Conservation (phyloP, 2,888 invertebrate species). For the Eristalis intricaria region DNA sequence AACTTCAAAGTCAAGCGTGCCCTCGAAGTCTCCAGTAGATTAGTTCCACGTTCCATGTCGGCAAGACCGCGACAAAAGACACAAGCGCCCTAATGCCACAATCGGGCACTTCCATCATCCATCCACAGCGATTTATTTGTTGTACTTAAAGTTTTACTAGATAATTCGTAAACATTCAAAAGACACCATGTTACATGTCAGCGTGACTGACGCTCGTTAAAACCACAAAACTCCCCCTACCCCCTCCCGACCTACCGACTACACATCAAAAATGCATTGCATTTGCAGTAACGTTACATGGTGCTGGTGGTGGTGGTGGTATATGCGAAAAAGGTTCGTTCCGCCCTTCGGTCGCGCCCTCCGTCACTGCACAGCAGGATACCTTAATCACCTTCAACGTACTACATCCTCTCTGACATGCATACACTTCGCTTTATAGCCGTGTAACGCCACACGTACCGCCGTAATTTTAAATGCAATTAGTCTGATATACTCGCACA, state of each 20-base stretch:
- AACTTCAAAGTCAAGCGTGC: not conserved
- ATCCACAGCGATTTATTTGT: not conserved
- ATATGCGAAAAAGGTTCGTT: constrained; percentile 1
- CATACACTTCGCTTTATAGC: not conserved
- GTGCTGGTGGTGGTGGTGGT: not conserved
- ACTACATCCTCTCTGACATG: not conserved
- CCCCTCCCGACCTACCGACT: not conserved
- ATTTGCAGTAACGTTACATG: not conserved
- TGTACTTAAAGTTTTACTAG: constrained; percentile 2
- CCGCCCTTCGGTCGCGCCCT: not conserved
- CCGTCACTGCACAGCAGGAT: not conserved
- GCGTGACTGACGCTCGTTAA: constrained; percentile 13
- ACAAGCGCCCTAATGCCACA: not conserved
- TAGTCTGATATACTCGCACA: not conserved
- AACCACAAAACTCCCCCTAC: not conserved
- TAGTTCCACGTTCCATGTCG: not conserved
- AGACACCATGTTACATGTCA: not conserved
- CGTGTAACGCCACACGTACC: not conserved
- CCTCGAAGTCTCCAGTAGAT: not conserved
- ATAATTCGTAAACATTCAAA: constrained; percentile 6
- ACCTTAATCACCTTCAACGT: constrained; percentile 2
- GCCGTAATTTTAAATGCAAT: constrained; percentile 8
- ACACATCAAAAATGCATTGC: not conserved
- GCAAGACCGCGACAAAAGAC: not conserved
- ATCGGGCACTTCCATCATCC: not conserved